Evolutionary conservation across 2,888 invertebrate genomes (phyloP), one percentile per base, ranked within the genome.

Genomic region (Cancer borealis): DNA sequence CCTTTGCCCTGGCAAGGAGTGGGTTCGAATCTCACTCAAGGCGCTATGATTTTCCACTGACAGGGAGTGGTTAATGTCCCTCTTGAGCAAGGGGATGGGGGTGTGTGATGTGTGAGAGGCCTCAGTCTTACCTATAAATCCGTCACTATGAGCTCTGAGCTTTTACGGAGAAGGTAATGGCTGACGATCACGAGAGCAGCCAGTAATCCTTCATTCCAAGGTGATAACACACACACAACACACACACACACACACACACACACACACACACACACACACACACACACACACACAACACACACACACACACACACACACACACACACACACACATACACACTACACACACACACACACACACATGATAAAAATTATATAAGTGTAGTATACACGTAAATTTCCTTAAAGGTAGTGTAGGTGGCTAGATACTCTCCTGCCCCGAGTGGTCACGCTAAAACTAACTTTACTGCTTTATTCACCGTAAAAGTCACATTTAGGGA

Each of bases 401-500:
- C 66, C 21, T 5, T 21, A 14, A 4, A 17, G 66, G 4, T 79
- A 10, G 39, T 84, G 73, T 4, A 73, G 26, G 73, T 73, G 73
- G 73, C 10, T 30, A 39, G 84, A 0, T 14, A 30, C 17, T 84
- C 39, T 84, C 84, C 39, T 84, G 39, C 84, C 84, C 39, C 3
- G 39, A 84, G 39, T 39, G 73, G 73, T 73, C 84, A 84, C 84
- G 84, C 30, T 26, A 73, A 73, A 73, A 73, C 8, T 73, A 17
- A 21, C 84, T 84, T 84, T 84, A 84, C 84, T 84, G 39, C 39
- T 84, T 84, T 84, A 84, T 84, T 84, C 84, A 4, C 84, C 84
- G 39, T 84, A 84, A 84, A 84, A 84, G 84, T 84, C 84, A 84
- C 84, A 84, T 84, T 79, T 84, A 84, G 84, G 39, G n/a, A 84